phyloP scores from a whole-genome alignment of 2,888 invertebrate genomes.

The Gisinianus flammeolus region DNA sequence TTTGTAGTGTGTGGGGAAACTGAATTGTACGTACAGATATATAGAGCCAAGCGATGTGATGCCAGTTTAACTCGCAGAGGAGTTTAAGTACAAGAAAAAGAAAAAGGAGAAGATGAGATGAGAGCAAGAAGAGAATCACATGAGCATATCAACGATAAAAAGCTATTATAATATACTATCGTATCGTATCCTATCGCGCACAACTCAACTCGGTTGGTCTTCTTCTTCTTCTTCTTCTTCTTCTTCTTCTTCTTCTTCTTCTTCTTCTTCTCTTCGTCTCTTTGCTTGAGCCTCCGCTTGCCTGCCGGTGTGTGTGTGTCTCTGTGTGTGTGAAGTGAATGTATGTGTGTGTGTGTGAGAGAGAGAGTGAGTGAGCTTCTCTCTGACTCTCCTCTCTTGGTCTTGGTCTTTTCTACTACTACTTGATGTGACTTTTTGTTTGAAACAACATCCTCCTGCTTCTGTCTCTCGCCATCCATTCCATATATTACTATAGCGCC shows the following conservation, averaged over 20 bases:
- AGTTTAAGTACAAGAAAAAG: background rate
- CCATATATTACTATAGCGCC: slow-evolving; percentile 20
- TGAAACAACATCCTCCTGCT: slow-evolving; percentile 43
- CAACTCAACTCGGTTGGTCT: slow-evolving; percentile 13
- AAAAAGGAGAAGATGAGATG: background rate
- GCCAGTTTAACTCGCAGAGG: background rate
- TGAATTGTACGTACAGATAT: too few relatives aligned
- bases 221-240: background rate
- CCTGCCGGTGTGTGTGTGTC: background rate
- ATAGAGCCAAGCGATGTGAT: background rate
- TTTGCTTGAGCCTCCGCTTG: background rate
- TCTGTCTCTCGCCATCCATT: slow-evolving; percentile 40
- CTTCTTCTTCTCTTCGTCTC: background rate
- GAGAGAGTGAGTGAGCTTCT: slow-evolving; percentile 12
- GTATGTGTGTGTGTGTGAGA: background rate
- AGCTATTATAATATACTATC: slow-evolving; percentile 16
- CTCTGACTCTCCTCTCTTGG: slow-evolving; percentile 9
- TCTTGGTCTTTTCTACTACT: background rate
- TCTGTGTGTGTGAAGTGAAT: background rate
- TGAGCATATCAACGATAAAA: slow-evolving; percentile 21
- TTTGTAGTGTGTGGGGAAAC: background rate
- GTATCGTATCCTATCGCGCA: slow-evolving; percentile 20
- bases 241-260: slow-evolving; percentile 2
- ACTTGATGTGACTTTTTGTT: slow-evolving; percentile 42
- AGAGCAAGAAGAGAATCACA: slow-evolving; percentile 7